These are phyloP conservation scores for Palythoa grandis DNA, from an alignment of 92 coral and sea anemone genomes.

Conservation along the genomic window DNA sequence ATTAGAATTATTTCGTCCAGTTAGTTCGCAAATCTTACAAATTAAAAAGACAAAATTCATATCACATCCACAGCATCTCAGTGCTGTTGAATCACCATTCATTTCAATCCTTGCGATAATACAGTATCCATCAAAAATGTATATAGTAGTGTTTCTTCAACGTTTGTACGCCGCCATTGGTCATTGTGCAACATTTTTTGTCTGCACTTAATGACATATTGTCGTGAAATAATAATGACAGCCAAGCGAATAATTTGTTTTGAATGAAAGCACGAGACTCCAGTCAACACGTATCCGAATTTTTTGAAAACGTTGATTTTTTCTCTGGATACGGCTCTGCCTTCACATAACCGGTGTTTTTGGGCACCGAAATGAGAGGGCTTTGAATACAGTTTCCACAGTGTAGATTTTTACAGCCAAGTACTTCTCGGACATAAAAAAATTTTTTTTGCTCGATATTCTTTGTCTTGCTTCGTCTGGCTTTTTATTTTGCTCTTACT, in stretches of 20 bases:
- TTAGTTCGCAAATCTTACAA: neutral
- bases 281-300: no score
- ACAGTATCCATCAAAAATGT: neutral
- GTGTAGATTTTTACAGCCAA: no score
- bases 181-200: neutral
- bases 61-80: neutral
- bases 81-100: neutral
- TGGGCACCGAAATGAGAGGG: no score
- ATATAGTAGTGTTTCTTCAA: neutral
- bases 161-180: neutral
- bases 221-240: neutral
- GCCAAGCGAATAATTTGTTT: neutral
- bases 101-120: neutral
- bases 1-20: neutral
- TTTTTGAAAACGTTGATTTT: no score
- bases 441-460: no score
- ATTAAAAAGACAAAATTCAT: neutral
- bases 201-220: neutral
- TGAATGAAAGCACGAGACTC: no score
- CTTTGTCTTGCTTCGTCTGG: no score
- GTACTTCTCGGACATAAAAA: no score
- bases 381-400: neutral
- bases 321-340: no score
- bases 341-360: no score
- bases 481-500: no score